Evolutionary conservation across 2,797 vertebrate species (phyloP).

Genomic region (Loriculus beryllinus): DNA sequence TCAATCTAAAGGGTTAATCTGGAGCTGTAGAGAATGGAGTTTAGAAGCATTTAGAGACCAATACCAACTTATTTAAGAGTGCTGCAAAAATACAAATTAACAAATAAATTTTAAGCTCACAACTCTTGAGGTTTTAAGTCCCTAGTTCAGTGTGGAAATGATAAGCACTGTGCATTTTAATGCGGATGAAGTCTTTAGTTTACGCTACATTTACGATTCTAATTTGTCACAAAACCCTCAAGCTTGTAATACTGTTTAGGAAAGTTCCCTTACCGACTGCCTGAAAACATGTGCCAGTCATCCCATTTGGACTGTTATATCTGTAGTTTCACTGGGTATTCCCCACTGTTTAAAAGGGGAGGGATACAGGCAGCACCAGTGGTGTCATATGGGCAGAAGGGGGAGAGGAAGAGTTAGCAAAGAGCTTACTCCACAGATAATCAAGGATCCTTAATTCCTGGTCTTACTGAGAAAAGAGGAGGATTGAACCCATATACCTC

Average conservation of each 20-base stretch:
- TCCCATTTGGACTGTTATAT: not conserved
- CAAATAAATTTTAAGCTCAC: not conserved
- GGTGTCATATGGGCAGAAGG: not conserved
- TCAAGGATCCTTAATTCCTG: not conserved
- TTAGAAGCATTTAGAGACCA: not conserved
- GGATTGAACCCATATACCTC: not conserved
- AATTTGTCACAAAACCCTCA: not conserved
- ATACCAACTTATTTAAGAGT: not conserved
- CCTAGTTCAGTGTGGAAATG: not conserved
- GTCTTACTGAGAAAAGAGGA: not conserved
- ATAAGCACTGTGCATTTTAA: not conserved
- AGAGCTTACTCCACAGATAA: not conserved
- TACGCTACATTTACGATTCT: not conserved
- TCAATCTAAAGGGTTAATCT: not conserved
- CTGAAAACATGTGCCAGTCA: not conserved
- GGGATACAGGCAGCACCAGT: not conserved
- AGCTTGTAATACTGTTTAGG: not conserved
- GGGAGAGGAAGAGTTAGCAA: not conserved
- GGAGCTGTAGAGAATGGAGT: not conserved
- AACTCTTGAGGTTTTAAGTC: not conserved
- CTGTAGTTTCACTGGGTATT: not conserved
- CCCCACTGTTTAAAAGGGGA: not conserved
- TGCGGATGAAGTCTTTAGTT: not conserved
- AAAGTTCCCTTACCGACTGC: not conserved
- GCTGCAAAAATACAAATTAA: not conserved